A percentile compares a stretch with the other conserved stretches of the same genome.
Evolutionary conservation across 2,113 vertebrate species (phyloP).

Genomic region (Canis aureus): DNA sequence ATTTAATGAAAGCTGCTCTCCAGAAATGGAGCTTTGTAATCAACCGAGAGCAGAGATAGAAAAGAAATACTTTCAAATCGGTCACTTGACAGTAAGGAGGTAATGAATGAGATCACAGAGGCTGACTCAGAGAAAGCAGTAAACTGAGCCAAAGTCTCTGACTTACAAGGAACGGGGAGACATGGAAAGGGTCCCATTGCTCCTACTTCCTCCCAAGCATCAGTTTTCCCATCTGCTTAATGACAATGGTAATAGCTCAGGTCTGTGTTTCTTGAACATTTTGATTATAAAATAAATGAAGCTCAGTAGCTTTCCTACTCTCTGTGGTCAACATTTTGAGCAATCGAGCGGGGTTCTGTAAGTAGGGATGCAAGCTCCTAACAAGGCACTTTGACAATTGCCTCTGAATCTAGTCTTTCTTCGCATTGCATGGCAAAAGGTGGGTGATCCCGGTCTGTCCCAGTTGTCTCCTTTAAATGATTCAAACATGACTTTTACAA

Average conservation of each 20-base stretch:
- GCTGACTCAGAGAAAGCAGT: background rate
- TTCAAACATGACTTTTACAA: background rate
- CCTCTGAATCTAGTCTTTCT: background rate
- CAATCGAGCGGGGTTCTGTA: background rate
- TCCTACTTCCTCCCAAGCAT: background rate
- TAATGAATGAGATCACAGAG: conserved; percentile 51
- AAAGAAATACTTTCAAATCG: conserved; percentile 51
- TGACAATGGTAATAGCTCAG: conserved; percentile 30
- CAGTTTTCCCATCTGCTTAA: conserved; percentile 44
- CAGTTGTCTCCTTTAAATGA: background rate
- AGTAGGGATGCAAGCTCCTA: background rate
- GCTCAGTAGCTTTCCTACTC: background rate
- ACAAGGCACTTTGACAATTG: background rate
- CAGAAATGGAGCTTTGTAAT: conserved; percentile 78
- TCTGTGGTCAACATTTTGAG: conserved; percentile 1
- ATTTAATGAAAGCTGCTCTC: conserved; percentile 72
- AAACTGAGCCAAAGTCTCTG: background rate
- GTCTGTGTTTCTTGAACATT: conserved; percentile 44
- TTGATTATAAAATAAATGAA: conserved; percentile 49
- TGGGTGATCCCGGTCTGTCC: background rate
- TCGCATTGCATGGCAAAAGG: background rate
- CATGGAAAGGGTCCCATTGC: background rate
- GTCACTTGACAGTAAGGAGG: conserved; percentile 29
- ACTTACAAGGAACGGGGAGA: background rate
- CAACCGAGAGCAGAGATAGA: conserved; percentile 64